Conservation (phyloP, 2,888 invertebrate genomes). For the Allolobophora icterica region DNA sequence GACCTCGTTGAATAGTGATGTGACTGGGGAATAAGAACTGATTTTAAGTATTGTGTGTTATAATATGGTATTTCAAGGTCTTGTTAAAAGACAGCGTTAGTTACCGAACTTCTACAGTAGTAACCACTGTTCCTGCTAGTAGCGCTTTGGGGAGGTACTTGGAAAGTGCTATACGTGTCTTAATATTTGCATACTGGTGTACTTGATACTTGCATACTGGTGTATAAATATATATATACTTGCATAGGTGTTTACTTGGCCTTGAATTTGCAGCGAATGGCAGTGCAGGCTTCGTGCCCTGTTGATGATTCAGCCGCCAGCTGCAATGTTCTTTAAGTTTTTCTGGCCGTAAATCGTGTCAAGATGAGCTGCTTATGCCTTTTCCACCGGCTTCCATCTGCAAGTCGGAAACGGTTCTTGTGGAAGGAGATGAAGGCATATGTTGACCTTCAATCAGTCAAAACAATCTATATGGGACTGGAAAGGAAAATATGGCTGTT, state of each 20-base stretch:
- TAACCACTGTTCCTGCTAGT: too few relatives aligned
- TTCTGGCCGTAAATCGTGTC: not conserved
- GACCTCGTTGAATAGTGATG: too few relatives aligned
- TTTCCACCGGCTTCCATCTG: not conserved
- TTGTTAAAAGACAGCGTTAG: too few relatives aligned
- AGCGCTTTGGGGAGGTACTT: too few relatives aligned
- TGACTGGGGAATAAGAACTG: too few relatives aligned
- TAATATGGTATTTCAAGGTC: too few relatives aligned
- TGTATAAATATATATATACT: not conserved
- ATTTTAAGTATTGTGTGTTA: too few relatives aligned
- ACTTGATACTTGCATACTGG: not conserved
- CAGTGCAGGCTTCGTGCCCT: not conserved
- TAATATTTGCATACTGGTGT: not conserved
- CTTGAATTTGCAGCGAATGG: not conserved
- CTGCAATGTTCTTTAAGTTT: not conserved
- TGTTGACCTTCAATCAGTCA: not conserved
- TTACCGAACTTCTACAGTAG: too few relatives aligned
- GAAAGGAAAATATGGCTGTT: not conserved
- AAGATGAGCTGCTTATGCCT: not conserved
- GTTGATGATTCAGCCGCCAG: constrained; percentile 1
- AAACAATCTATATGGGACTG: not conserved
- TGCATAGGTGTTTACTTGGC: not conserved
- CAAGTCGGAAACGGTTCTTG: not conserved
- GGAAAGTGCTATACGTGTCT: not conserved
- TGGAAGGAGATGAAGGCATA: not conserved